Evolutionary conservation across 2,888 invertebrate genomes (phyloP), one percentile per base, ranked within the genome.

Genomic region (Incurvaria masculella): DNA sequence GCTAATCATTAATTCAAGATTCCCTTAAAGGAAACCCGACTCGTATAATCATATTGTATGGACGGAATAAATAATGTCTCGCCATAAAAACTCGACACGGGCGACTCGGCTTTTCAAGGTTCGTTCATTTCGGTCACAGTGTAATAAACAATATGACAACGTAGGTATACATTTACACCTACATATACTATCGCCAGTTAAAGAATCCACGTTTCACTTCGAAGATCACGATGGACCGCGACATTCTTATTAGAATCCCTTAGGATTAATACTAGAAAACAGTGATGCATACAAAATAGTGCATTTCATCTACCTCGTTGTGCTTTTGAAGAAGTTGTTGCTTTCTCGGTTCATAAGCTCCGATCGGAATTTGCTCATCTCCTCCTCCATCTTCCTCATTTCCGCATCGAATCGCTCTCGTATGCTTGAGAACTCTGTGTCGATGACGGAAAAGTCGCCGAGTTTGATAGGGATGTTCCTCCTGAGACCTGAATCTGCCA

Each of bases 341-440:
- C 91, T 89, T 73, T 95, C 95, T 65, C 92, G 87, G 74, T 92
- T 94, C 88, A 94, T 91, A 55, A 95, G 81, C 70, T 94, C 94
- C 57, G 91, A 90, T 61, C 95, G 85, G 81, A 95, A 95, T 80
- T 90, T 89, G 70, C 89, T 88, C 97, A 97, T 97, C 81, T 97
- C 97, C 64, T 96, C 96, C 81, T 97, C 97, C 93, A 97, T 97
- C 80, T 95, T 94, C 64, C 90, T 85, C 97, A 97, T 97, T 83
- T 97, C 97, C 55, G 90, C 88, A 74, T 97, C 96, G 74, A 96
- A 96, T 59, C 94, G 83, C 72, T 95, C 95, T 64, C 95, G 86
- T 70, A 97, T 97, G 79, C 91, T 94, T 66, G 92, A 91, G 81
- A 96, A 97, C 80, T 97, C 97, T 58, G 91, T 91, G 78, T 97